Percentiles rank a stretch among this genome's conserved stretches.
These are phyloP conservation scores for Thyatira batis DNA, from an alignment of 2,888 invertebrate species.

Conservation along the genomic window DNA sequence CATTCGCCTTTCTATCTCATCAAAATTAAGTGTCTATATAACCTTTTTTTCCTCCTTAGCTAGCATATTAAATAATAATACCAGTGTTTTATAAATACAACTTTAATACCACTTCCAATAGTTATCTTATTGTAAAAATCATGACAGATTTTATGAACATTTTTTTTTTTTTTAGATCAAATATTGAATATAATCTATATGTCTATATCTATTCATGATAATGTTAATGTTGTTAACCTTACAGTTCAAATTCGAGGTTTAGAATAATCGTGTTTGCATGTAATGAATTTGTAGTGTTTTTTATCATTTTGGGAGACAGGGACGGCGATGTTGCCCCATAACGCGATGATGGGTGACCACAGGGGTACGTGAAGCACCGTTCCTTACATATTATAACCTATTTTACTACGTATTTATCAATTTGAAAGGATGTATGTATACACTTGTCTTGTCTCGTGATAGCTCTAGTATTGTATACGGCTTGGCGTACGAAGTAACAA, in stretches of 20 bases:
- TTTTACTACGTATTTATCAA: slow-evolving; percentile 75
- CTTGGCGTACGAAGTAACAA: slow-evolving; percentile 73
- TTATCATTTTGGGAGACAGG: not conserved
- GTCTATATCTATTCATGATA: too few relatives aligned
- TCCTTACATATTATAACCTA: slow-evolving; percentile 53
- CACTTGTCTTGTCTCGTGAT: slow-evolving; percentile 61
- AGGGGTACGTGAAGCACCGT: slow-evolving; percentile 32
- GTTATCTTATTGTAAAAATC: too few relatives aligned
- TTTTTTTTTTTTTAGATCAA: not conserved
- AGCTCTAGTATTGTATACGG: slow-evolving; percentile 79
- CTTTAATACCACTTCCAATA: too few relatives aligned
- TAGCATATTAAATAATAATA: too few relatives aligned
- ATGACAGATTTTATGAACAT: too few relatives aligned
- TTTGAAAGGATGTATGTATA: slow-evolving; percentile 67
- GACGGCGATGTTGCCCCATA: not conserved
- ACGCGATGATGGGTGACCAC: slow-evolving; percentile 7
- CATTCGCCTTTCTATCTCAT: not conserved
- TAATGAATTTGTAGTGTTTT: not conserved
- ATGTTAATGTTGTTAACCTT: too few relatives aligned
- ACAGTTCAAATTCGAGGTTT: too few relatives aligned
- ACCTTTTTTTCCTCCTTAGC: too few relatives aligned
- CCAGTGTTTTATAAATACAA: too few relatives aligned
- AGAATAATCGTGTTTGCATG: not conserved
- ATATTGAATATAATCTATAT: too few relatives aligned
- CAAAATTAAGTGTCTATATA: not conserved